These are phyloP conservation scores for Luperina testacea DNA, from an alignment of 2,888 invertebrate genomes.

Conservation along the genomic window DNA sequence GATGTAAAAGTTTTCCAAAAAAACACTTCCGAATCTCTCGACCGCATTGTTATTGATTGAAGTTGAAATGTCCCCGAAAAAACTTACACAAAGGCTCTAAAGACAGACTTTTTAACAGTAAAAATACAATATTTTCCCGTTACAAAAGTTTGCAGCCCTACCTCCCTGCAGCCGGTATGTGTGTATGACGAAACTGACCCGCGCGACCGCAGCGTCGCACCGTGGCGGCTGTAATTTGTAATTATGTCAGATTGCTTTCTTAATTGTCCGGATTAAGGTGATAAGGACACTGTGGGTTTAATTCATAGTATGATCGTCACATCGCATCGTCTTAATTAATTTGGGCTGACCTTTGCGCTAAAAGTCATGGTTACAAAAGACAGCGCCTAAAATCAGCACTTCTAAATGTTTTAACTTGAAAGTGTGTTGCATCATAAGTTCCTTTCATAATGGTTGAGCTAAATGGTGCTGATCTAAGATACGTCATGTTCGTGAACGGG, in stretches of 20 bases:
- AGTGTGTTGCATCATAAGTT: not conserved
- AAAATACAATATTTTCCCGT: conserved; percentile 8
- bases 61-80: not conserved
- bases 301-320: conserved; percentile 4
- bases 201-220: conserved; percentile 43
- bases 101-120: not conserved
- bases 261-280: conserved; percentile 59
- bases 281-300: conserved; percentile 35
- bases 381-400: not conserved
- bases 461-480: not conserved
- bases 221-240: conserved; percentile 13
- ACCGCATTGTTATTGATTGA: not conserved
- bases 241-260: conserved; percentile 48
- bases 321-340: not conserved
- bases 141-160: conserved; percentile 30
- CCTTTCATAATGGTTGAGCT: not conserved
- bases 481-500: not conserved
- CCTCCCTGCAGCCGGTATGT: not conserved
- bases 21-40: not conserved
- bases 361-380: not conserved
- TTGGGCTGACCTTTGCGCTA: not conserved
- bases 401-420: not conserved
- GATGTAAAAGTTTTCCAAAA: too few species aligned
- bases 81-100: not conserved
- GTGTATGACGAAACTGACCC: conserved; percentile 38